Evolutionary conservation across 2,113 vertebrate genomes (phyloP).

Genomic region (Solea solea): DNA sequence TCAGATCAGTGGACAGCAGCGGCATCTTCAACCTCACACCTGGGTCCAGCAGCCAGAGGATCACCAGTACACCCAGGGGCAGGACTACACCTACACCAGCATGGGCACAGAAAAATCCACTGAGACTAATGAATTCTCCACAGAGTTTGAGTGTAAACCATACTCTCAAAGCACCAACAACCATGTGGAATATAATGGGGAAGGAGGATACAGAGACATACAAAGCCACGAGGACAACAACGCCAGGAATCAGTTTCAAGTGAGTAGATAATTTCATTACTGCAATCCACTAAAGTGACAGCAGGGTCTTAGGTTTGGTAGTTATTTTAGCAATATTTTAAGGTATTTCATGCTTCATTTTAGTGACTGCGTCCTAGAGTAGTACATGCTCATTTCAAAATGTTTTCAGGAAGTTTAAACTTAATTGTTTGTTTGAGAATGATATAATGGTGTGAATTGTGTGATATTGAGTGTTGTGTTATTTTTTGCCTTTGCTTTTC

Average conservation of each 20-base stretch:
- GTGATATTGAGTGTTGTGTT: background rate
- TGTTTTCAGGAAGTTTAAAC: too few species aligned
- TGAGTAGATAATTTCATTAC: constrained; percentile 58
- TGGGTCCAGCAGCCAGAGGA: constrained; percentile 81
- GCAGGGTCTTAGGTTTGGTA: background rate
- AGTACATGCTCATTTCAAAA: too few species aligned
- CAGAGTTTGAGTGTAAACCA: constrained; percentile 76
- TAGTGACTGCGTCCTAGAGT: too few species aligned
- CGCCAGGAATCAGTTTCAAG: constrained; percentile 84
- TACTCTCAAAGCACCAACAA: constrained; percentile 75
- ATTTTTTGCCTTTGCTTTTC: constrained; percentile 13
- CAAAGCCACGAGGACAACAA: constrained; percentile 73
- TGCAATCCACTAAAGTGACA: background rate
- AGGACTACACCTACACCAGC: constrained; percentile 70
- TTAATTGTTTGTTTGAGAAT: too few species aligned
- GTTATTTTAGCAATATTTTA: too few species aligned
- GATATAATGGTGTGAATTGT: background rate
- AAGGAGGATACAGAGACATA: constrained; percentile 68
- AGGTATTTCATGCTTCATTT: too few species aligned
- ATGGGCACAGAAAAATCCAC: constrained; percentile 69
- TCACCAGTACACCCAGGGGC: constrained; percentile 69
- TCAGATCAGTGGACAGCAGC: constrained; percentile 66
- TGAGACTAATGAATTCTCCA: constrained; percentile 71
- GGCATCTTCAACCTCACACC: constrained; percentile 57
- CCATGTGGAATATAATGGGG: constrained; percentile 79